Percentiles rank a stretch among this genome's conserved stretches.
Evolutionary conservation across 2,888 invertebrate genomes (phyloP).

Genomic region (Bhutanitis thaidina): DNA sequence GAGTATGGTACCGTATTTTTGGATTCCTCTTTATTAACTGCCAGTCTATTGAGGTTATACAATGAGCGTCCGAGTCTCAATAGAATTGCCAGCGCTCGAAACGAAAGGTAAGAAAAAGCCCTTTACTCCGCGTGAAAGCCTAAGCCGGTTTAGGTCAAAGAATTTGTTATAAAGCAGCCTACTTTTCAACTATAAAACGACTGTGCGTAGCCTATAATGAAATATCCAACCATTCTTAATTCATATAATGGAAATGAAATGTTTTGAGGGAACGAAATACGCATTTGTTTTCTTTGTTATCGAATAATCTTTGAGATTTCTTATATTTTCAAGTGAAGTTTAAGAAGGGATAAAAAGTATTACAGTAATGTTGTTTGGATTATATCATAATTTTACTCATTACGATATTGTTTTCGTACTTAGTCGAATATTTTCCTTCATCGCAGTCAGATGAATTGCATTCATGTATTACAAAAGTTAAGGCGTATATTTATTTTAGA

Average conservation of each 20-base stretch:
- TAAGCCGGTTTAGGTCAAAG: constrained; percentile 48
- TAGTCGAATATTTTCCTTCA: too few species aligned
- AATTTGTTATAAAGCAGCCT: constrained; percentile 32
- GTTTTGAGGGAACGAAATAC: constrained; percentile 20
- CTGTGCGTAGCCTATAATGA: constrained; percentile 39
- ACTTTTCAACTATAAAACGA: constrained; percentile 37
- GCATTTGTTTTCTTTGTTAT: background rate
- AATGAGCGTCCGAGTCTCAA: constrained; percentile 46
- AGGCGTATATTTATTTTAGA: too few species aligned
- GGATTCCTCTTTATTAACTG: constrained; percentile 37
- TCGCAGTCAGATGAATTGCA: too few species aligned
- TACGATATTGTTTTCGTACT: too few species aligned
- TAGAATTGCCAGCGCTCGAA: constrained; percentile 44
- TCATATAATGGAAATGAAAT: constrained; percentile 23
- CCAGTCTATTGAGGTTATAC: constrained; percentile 44
- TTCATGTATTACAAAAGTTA: too few species aligned
- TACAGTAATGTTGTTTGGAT: too few species aligned
- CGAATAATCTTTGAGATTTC: too few species aligned
- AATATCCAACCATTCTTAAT: constrained; percentile 40
- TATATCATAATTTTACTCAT: too few species aligned
- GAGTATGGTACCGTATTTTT: constrained; percentile 14
- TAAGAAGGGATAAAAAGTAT: too few species aligned
- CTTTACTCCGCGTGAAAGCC: constrained; percentile 55
- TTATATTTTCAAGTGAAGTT: too few species aligned
- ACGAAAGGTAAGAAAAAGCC: constrained; percentile 47